Base-by-base conservation (phyloP, 2,888 invertebrate genomes). In the Coecobrya sp. region DNA sequence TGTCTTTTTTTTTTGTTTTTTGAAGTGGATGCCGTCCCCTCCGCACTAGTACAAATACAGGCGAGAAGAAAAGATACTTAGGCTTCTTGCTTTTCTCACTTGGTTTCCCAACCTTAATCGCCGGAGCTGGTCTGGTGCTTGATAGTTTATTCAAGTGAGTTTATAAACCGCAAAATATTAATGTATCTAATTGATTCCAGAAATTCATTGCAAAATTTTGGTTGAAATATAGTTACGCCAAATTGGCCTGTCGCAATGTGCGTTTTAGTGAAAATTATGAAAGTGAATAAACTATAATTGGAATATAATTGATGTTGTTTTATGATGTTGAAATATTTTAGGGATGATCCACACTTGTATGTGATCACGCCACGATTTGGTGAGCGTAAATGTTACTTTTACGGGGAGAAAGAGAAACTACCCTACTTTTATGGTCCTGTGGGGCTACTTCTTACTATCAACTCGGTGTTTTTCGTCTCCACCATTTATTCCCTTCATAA, bases 351-450 rank as follows among this genome's bases (percentile, higher is more conserved):
- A 95, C 96, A 89, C 1, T 65, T 92, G 16, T 91, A 68, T 36
- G 87, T 94, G 16, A 96, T 98, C 94, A 97, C 97, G 93, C 98
- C 98, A 45, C 97, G 97, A 93, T 98, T 98, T 96, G 98, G 97
- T 73, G 97, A 97, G 95, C 96, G 96, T 95, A 97, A 97, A 95
- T 98, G 98, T 96, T 98, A 98, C 98, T 98, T 98, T 96, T 97
- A 97, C 96, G 98, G 98, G 95, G 97, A 97, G 96, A 96, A 97
- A 96, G 98, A 98, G 96, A 97, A 98, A 93, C 96, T 98, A 94
- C 97, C 97, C 7, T 98, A 98, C 96, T 98, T 98, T 96, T 98
- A 97, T 95, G 98, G 98, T 8, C 98, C 98, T 10, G 97, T 98
- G 94, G 98, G 98, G 90, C 96, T 97, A 93, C 96, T 98, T 94